phyloP scores from a whole-genome alignment of 2,888 invertebrate genomes.

The Teinopalpus imperialis region DNA sequence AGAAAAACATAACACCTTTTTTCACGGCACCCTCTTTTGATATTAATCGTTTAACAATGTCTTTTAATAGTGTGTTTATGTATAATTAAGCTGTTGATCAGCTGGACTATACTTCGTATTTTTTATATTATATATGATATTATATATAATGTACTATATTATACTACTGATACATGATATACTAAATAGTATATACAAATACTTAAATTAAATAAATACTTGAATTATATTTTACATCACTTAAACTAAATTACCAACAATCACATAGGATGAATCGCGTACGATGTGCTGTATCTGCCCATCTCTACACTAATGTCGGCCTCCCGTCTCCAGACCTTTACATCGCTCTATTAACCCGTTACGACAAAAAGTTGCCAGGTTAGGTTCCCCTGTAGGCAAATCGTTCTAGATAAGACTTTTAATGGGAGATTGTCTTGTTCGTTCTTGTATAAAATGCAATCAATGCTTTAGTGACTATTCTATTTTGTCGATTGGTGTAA shows the following conservation, averaged over 20 bases:
- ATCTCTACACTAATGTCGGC: conserved; percentile 17
- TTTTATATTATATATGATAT: too few species aligned
- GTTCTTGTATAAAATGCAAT: conserved; percentile 1
- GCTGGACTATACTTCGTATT: too few species aligned
- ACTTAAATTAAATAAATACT: too few species aligned
- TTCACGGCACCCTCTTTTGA: too few species aligned
- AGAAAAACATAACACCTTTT: too few species aligned
- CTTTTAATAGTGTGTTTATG: too few species aligned
- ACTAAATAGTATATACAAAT: too few species aligned
- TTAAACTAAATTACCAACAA: conserved; percentile 19
- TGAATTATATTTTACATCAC: not conserved
- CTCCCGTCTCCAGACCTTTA: conserved; percentile 16
- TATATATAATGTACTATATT: too few species aligned
- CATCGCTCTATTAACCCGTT: conserved; percentile 18
- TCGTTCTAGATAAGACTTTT: conserved; percentile 16
- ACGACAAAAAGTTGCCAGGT: conserved; percentile 19
- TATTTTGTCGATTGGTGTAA: not conserved
- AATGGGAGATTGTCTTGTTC: conserved; percentile 10
- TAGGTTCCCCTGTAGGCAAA: not conserved
- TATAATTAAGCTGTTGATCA: too few species aligned
- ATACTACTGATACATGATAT: too few species aligned
- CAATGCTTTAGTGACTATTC: conserved; percentile 7
- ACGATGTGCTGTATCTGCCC: conserved; percentile 11
- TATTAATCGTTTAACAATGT: too few species aligned
- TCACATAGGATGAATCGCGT: conserved; percentile 15